Evolutionary conservation across 92 coral and sea anemone species (phyloP).

Genomic region (Palythoa grandis): DNA sequence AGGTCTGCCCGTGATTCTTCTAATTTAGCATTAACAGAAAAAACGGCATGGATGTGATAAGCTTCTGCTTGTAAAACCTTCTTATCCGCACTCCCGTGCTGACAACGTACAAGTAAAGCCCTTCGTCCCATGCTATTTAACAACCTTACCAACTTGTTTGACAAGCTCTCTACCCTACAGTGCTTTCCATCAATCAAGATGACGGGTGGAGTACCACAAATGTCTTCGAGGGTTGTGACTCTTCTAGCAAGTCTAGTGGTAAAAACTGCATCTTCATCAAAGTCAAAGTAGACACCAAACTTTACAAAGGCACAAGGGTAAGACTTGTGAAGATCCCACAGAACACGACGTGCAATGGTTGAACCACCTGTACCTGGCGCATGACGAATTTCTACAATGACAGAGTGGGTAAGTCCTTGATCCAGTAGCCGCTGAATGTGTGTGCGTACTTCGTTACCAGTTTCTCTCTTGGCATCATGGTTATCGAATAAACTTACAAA

Average conservation of each 20-base stretch:
- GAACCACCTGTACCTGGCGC: slow-evolving; percentile 93
- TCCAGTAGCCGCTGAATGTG: slow-evolving; percentile 78
- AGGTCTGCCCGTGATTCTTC: slow-evolving; percentile 82
- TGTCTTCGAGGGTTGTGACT: slow-evolving; percentile 69
- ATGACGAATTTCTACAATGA: slow-evolving; percentile 79
- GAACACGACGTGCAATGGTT: slow-evolving; percentile 85
- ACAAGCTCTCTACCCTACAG: slow-evolving; percentile 62
- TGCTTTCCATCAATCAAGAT: slow-evolving; percentile 86
- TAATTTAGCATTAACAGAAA: slow-evolving; percentile 71
- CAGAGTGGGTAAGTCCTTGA: slow-evolving; percentile 59
- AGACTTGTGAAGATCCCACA: slow-evolving; percentile 85
- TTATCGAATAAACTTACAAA: slow-evolving; percentile 73
- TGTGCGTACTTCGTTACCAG: slow-evolving; percentile 67
- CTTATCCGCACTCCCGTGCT: slow-evolving; percentile 56
- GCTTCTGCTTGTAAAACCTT: slow-evolving; percentile 47
- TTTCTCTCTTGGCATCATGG: slow-evolving; percentile 79
- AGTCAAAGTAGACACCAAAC: slow-evolving; percentile 58
- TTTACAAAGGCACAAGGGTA: slow-evolving; percentile 85
- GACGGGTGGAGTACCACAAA: slow-evolving; percentile 73
- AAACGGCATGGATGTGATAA: slow-evolving; percentile 60
- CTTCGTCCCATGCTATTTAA: slow-evolving; percentile 70
- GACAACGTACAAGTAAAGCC: slow-evolving; percentile 79
- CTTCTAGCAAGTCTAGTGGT: slow-evolving; percentile 68
- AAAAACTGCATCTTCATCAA: slow-evolving; percentile 73
- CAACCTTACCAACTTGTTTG: slow-evolving; percentile 65